Conservation (phyloP, 2,113 vertebrate species). For the Girardinichthys multiradiatus region DNA sequence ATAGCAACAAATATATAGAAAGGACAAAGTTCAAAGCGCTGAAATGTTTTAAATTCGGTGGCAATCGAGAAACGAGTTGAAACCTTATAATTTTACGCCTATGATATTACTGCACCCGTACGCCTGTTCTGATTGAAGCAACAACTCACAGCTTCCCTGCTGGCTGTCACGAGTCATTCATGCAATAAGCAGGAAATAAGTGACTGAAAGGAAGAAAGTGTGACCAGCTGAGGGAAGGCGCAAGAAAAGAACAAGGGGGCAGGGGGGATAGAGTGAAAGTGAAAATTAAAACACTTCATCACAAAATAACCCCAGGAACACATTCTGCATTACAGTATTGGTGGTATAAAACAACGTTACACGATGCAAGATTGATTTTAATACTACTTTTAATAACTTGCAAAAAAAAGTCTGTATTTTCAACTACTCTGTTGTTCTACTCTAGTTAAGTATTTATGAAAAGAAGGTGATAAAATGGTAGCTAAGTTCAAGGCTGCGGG, state of each 20-base stretch:
- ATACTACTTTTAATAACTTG: conserved; percentile 61
- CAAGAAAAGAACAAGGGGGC: neutral
- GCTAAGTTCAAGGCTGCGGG: conserved; percentile 43
- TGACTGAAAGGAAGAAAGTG: neutral
- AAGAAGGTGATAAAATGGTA: conserved; percentile 48
- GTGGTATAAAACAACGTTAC: conserved; percentile 38
- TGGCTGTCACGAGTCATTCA: conserved; percentile 24
- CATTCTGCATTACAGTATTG: conserved; percentile 41
- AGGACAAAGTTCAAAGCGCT: neutral
- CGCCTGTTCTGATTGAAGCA: conserved; percentile 31
- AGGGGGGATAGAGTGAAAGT: neutral
- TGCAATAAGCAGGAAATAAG: conserved; percentile 23
- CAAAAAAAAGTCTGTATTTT: conserved; percentile 32
- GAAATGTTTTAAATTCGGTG: neutral
- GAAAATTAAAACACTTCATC: conserved; percentile 64
- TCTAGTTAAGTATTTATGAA: conserved; percentile 67
- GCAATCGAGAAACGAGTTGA: conserved; percentile 6
- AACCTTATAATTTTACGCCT: neutral
- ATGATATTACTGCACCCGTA: neutral
- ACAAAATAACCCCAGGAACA: conserved; percentile 46
- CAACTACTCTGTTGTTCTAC: conserved; percentile 47
- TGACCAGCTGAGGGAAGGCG: conserved; percentile 3
- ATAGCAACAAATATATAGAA: neutral
- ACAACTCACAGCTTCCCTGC: conserved; percentile 29
- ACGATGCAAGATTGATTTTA: conserved; percentile 37